These are phyloP conservation scores for Atopsyche davidsoni DNA, from an alignment of 1,140 invertebrate genomes.

Conservation along the genomic window DNA sequence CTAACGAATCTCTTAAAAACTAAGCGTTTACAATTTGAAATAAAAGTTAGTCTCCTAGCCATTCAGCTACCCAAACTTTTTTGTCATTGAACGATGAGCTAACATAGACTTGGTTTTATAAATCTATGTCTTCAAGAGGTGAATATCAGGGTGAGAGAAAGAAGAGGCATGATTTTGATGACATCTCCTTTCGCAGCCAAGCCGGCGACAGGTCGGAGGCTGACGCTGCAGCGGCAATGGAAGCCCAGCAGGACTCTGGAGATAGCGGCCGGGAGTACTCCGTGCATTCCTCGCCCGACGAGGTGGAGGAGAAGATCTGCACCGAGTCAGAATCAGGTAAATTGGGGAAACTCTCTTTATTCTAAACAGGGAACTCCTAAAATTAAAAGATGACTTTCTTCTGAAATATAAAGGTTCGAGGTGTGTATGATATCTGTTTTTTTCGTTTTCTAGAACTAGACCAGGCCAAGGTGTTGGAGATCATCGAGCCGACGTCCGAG, in stretches of 20 bases:
- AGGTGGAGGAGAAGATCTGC: slow-evolving; percentile 49
- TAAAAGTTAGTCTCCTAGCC: too few species aligned
- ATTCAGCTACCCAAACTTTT: too few species aligned
- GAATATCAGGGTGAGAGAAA: too few species aligned
- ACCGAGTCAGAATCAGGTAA: slow-evolving; percentile 49
- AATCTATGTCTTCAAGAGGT: too few species aligned
- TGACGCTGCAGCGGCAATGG: too few species aligned
- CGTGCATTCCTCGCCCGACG: slow-evolving; percentile 48
- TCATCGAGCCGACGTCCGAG: slow-evolving; percentile 46
- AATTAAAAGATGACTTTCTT: too few species aligned
- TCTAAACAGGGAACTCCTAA: too few species aligned
- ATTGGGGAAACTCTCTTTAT: background rate
- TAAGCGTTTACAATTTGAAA: too few species aligned
- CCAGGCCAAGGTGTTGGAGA: slow-evolving; percentile 48
- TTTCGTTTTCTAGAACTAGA: slow-evolving; percentile 39
- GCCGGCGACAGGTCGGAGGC: background rate
- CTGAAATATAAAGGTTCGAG: background rate
- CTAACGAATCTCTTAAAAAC: too few species aligned
- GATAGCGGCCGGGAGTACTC: slow-evolving; percentile 35
- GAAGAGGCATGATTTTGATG: background rate
- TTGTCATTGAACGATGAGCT: too few species aligned
- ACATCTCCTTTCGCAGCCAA: background rate
- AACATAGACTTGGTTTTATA: too few species aligned
- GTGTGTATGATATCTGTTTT: background rate
- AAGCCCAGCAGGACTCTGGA: slow-evolving; percentile 7